Base-by-base conservation (phyloP, 2,113 vertebrate species). In the Melanerpes aurifrons region DNA sequence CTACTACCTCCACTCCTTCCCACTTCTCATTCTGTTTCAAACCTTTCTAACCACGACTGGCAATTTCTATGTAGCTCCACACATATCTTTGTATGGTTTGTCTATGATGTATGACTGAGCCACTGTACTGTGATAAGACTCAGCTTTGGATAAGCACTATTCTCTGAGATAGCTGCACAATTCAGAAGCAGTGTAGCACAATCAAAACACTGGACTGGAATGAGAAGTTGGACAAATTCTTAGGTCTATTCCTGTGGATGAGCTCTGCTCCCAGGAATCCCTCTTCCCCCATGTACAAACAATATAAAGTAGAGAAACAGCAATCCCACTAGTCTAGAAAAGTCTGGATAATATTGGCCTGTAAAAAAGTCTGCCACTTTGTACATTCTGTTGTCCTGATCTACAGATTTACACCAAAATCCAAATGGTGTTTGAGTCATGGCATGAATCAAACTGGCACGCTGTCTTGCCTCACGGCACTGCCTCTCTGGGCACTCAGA, bases 271-370 rank as follows among this genome's bases (percentile, higher is more conserved):
- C 73, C n/a, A 50, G 63, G 29, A 87, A 63, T 61, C 26, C n/a
- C 67, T 89, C 29, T 11, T 79, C 21, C 19, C 7, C 24, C 1
- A 1, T 1, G 0, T 47, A 28, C 0, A 1, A 56, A 7, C 10
- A 58, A 24, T 15, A 57, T 5, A 43, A 67, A 89, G 10, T 15
- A 70, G 15, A 67, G 20, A 15, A 66, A 73, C 20, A 79, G n/a
- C 16, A 85, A 81, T 37, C 10, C 6, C 5, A 68, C 19, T 58
- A 69, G 3, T 8, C 40, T 58, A 10, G 22, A 20, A 84, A 82
- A 57, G 68, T 74, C 57, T 74, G 53, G 63, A 13, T 22, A 58
- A 82, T 66, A 35, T 3, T 57, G 48, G 21, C 18, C 16, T 7
- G 15, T 29, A 50, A 56, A 71, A 35, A 61, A 50, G 19, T 45